Evolutionary conservation across 2,888 invertebrate genomes (phyloP), one percentile per base, ranked within the genome.

Genomic region (Heliconius ethilla): DNA sequence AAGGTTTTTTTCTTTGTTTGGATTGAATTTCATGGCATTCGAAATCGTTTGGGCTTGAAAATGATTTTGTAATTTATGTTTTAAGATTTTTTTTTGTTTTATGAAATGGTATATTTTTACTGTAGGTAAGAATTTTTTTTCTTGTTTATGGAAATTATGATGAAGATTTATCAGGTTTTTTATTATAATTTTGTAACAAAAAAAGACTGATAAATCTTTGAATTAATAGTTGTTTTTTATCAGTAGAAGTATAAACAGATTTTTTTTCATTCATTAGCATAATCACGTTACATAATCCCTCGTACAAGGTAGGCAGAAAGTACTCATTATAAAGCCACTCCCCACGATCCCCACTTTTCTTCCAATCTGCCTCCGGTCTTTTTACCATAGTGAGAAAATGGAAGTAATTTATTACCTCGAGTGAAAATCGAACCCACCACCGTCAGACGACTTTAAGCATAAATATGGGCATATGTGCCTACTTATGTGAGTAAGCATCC

Each of bases 41-140:
- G 22, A 10, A 40, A 22, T 45, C 55, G n/a, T 55, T 72, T 72
- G 40, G 25, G 45, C 45, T 69, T 69, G 18, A 18, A 70, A 70
- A 55, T 55, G 11, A 29, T 29, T 51, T 51, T 55, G 29, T 33
- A n/a, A 55, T 70, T 33, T 22, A 33, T 45, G 15, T 25, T 7
- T 45, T 15, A 40, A 37, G 40, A 11, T 25, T 45, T 40, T 45
- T 40, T 40, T 45, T 40, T 27, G 1, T 63, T 62, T 9, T 25
- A 5, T 25, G 15, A 27, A 63, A 27, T 63, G 15, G 13, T 25
- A 27, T 25, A 27, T 13, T 27, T 63, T 13, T 63, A 15, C 13
- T 63, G 27, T 27, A 7, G 6, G 13, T 27, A 27, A 27, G 25
- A 15, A 27, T 62, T 62, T 27, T 62, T 7, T 62, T 62, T 25